Conservation (phyloP, 35 echinoderm and acorn worm genomes). For the Heliocidaris tuberculata region DNA sequence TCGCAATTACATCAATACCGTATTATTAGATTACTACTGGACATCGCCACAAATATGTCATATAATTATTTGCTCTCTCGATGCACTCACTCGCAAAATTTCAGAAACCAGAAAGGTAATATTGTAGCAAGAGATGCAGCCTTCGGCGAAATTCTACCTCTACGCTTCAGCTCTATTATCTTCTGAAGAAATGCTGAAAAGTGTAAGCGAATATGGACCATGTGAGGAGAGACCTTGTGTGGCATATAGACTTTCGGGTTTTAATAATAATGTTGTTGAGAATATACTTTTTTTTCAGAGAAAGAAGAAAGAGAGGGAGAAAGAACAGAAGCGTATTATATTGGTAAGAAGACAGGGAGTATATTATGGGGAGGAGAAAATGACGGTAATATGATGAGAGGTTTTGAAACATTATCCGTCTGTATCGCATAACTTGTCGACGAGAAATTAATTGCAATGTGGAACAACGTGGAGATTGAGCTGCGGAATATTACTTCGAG, state of each 20-base stretch:
- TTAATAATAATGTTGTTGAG: not conserved
- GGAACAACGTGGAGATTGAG: not conserved
- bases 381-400: slow-evolving; percentile 30
- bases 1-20: too few species aligned
- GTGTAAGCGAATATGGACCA: not conserved
- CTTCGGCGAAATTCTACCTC: not conserved
- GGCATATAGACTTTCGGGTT: not conserved
- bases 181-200: not conserved
- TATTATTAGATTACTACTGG: too few species aligned
- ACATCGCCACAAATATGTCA: too few species aligned
- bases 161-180: too few species aligned
- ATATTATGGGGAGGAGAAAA: not conserved
- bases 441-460: slow-evolving; percentile 38
- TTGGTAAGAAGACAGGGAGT: not conserved
- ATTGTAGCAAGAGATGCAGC: not conserved
- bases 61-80: too few species aligned
- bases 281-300: not conserved
- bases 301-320: too few species aligned
- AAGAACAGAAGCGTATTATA: not conserved
- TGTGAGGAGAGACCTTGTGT: not conserved
- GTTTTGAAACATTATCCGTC: slow-evolving; percentile 36
- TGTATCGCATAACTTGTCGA: slow-evolving; percentile 26
- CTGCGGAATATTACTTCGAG: not conserved
- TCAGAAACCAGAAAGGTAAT: too few species aligned
- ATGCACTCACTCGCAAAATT: too few species aligned